phyloP scores from a whole-genome alignment of 2,797 vertebrate species.

The Nothura maculosa region DNA sequence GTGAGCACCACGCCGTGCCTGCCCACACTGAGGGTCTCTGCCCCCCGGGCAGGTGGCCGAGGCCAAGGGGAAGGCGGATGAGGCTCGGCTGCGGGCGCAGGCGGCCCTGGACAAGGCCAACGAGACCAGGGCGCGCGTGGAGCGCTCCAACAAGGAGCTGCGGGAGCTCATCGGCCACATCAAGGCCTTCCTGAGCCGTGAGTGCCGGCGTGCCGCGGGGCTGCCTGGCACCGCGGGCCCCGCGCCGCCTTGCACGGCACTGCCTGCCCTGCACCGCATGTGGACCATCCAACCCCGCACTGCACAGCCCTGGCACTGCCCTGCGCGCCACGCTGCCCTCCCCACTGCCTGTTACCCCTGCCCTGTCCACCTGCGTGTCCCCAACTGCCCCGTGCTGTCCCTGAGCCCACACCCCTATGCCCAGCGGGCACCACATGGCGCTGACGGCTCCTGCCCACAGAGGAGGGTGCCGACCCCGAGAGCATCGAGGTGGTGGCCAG shows the following conservation, averaged over 20 bases:
- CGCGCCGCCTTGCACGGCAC: neutral
- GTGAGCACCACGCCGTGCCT: neutral
- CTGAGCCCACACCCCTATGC: neutral
- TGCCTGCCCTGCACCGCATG: rapidly evolving
- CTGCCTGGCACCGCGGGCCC: neutral
- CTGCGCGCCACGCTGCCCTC: neutral
- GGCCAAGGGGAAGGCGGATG: constrained; percentile 90
- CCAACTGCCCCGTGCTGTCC: too few relatives aligned
- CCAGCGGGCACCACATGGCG: rapidly evolving
- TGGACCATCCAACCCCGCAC: neutral
- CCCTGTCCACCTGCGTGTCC: neutral
- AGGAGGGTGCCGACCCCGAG: constrained; percentile 96
- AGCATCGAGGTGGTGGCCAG: constrained; percentile 94
- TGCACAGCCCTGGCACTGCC: neutral
- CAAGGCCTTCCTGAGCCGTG: constrained; percentile 95
- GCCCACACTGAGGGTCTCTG: neutral
- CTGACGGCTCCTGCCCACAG: constrained; percentile 76
- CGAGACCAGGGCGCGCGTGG: constrained; percentile 90
- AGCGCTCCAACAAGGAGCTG: constrained; percentile 93
- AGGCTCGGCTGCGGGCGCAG: constrained; percentile 89
- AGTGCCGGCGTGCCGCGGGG: constrained; percentile 60
- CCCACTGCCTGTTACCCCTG: neutral
- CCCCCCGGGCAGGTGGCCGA: constrained; percentile 85
- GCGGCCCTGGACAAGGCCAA: constrained; percentile 92
- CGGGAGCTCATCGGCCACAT: constrained; percentile 95